Evolutionary conservation across 2,113 vertebrate genomes (phyloP).

Genomic region (Origma solitaria): DNA sequence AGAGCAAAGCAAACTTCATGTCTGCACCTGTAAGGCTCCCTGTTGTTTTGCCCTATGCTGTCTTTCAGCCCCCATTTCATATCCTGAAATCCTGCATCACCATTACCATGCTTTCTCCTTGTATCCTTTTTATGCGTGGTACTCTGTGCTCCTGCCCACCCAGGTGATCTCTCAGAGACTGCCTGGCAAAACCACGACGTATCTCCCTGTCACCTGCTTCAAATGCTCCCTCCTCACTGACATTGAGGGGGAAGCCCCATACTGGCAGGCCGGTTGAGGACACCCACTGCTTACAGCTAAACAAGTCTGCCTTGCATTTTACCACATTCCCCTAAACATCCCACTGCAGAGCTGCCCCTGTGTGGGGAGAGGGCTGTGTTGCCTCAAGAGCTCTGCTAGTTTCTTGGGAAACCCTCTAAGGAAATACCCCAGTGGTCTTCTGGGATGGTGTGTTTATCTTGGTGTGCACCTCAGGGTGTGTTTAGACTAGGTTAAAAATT

Average conservation of each 20-base stretch:
- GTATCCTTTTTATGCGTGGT: not conserved
- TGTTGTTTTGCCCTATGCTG: not conserved
- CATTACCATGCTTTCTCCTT: not conserved
- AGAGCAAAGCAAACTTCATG: not conserved
- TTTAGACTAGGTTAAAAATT: not conserved
- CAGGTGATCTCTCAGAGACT: not conserved
- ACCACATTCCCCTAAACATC: not conserved
- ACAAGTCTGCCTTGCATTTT: not conserved
- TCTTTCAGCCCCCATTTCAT: not conserved
- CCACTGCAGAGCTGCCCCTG: not conserved
- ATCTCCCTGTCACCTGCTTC: not conserved
- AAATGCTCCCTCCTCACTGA: not conserved
- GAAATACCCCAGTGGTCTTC: not conserved
- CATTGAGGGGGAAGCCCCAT: not conserved
- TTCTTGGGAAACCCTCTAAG: not conserved
- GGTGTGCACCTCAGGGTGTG: not conserved
- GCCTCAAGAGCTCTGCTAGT: not conserved
- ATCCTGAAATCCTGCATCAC: not conserved
- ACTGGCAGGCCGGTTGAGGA: fast-evolving
- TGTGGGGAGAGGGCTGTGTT: not conserved
- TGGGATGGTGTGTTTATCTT: not conserved
- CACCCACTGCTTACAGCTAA: not conserved
- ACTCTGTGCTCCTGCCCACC: not conserved
- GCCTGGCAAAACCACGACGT: not conserved
- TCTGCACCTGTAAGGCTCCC: not conserved